Evolutionary conservation across 2,888 invertebrate species (phyloP).

Genomic region (Luperina nickerlii): DNA sequence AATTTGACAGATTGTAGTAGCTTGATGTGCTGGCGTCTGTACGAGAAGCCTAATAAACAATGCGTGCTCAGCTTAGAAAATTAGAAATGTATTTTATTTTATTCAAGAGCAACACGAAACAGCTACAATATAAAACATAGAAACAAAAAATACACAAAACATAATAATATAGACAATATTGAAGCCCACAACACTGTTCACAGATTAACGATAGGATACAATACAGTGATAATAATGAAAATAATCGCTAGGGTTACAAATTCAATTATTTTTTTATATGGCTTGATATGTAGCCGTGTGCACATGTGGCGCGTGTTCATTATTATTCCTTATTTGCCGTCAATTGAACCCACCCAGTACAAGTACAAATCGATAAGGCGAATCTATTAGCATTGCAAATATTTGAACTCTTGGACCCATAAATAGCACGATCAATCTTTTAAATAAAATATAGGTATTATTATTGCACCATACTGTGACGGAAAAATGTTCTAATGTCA

Average conservation of each 20-base stretch:
- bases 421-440: not conserved
- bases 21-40: not conserved
- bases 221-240: too few species aligned
- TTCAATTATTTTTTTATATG: too few species aligned
- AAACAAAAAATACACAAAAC: too few species aligned
- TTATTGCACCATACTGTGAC: not conserved
- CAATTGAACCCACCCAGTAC: slow-evolving; percentile 61
- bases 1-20: too few species aligned
- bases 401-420: slow-evolving; percentile 45
- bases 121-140: too few species aligned
- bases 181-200: too few species aligned
- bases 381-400: slow-evolving; percentile 47
- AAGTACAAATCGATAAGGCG: slow-evolving; percentile 62
- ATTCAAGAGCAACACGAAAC: too few species aligned
- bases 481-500: not conserved
- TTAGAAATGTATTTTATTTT: not conserved
- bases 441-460: slow-evolving; percentile 2
- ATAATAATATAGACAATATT: too few species aligned
- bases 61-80: not conserved
- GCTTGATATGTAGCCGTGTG: not conserved
- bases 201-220: too few species aligned
- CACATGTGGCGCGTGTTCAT: slow-evolving; percentile 17
- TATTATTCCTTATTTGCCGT: slow-evolving; percentile 28
- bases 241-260: too few species aligned
- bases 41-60: not conserved